Evolutionary conservation across 2,888 invertebrate species (phyloP), one percentile per base, ranked within the genome.

Genomic region (Hirtodrosophila alboralis): DNA sequence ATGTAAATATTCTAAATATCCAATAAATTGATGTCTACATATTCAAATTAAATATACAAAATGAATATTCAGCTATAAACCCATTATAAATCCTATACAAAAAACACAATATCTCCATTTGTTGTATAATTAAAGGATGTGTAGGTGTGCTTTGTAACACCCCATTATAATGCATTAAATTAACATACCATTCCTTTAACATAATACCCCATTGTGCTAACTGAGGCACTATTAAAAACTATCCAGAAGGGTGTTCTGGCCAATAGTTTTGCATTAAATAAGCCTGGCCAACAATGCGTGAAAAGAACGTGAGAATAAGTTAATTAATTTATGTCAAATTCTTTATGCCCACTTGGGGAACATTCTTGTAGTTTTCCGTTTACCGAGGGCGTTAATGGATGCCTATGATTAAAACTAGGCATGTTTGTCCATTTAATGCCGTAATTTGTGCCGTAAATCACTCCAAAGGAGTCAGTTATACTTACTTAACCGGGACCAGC

Each of bases 391-490:
- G 41, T 67, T 83, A 83, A 81, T 80, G 81, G 68, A 68, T 31
- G 61, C 61, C 73, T 52, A 83, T 83, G 81, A 80, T 83, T 80
- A 81, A 80, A 81, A 81, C 83, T 80, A 83, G 70, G 78, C 83
- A 80, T 83, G 81, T 84, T 84, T 75, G 76, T 79, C 81, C 84
- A 83, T 83, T 83, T 84, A 84, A 83, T 77, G 53, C 60, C 67
- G 64, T 84, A 83, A 83, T 84, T 83, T 77, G 77, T 67, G 79
- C 58, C 79, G 81, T 84, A 83, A 83, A 84, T 83, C 84, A 80
- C 80, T 76, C 78, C 61, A 13, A 75, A 58, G 47, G 47, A 64
- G 76, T 57, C 68, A 49, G 58, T n/a, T n/a, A n/a, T n/a, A n/a
- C n/a, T n/a, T n/a, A n/a, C n/a, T n/a, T n/a, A 66, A 43, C 34